Percentiles rank a stretch among this genome's conserved stretches.
These are phyloP conservation scores for Spea multiplicata DNA, from an alignment of 2,113 vertebrate genomes.

Conservation along the genomic window DNA sequence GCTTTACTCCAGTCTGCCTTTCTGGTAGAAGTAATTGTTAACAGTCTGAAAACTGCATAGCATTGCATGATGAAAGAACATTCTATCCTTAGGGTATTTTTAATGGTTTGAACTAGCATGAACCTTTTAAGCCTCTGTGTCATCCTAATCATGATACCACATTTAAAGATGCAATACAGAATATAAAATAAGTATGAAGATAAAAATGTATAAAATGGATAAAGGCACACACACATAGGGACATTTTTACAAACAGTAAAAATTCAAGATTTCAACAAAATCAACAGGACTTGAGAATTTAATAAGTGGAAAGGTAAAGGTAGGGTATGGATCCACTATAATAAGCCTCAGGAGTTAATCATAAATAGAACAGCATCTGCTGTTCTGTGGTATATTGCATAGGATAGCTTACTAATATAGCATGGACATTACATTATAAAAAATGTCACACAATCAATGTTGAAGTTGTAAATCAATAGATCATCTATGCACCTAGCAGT, in stretches of 20 bases:
- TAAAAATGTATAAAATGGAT: background rate
- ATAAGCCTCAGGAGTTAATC: too few species aligned
- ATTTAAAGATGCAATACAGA: constrained; percentile 18
- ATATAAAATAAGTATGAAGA: background rate
- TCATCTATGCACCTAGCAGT: too few species aligned
- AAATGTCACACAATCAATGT: too few species aligned
- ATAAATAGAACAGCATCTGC: too few species aligned
- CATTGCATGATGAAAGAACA: constrained; percentile 43
- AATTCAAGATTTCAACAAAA: background rate
- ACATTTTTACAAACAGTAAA: background rate
- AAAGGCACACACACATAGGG: too few species aligned
- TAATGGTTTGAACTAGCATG: constrained; percentile 42
- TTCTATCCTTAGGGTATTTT: constrained; percentile 44
- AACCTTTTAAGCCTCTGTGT: constrained; percentile 33
- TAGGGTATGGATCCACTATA: too few species aligned
- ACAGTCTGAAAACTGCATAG: constrained; percentile 40
- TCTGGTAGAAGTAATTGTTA: constrained; percentile 43
- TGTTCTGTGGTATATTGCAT: too few species aligned
- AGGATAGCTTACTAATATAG: too few species aligned
- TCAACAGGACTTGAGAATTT: too few species aligned
- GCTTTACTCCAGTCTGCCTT: constrained; percentile 32
- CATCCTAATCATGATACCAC: constrained; percentile 30
- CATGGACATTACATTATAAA: too few species aligned
- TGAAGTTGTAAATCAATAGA: too few species aligned
- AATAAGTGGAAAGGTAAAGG: too few species aligned